Evolutionary conservation across 2,113 vertebrate genomes (phyloP), one percentile per base, ranked within the genome.

Genomic region (Epinephelus fuscoguttatus): DNA sequence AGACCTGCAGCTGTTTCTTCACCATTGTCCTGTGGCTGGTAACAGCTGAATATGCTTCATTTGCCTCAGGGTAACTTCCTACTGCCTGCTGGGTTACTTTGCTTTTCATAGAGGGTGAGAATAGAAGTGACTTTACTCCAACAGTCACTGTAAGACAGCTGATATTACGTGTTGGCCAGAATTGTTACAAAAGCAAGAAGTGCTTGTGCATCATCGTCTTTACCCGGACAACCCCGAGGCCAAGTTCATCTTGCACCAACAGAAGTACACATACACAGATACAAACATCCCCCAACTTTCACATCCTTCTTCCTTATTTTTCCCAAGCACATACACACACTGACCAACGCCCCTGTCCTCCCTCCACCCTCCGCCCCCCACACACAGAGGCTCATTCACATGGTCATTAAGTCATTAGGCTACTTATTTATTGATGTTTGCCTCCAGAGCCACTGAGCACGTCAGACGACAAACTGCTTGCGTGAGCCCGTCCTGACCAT

Each of bases 341-440:
- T 73, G 66, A 85, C 83, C 75, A 82, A 64, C 55, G 64, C 73
- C 75, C 79, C 33, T 75, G 62, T 40, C 55, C 71, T 50, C 82
- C 74, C 78, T 7, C 33, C 56, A 78, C 27, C 66, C 80, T 27
- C 69, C 59, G 5, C 72, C 63, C 79, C 69, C 37, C 67, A 75
- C 70, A 88, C 89, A 92, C 80, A 91, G 73, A 88, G 61, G 27
- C 89, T 84, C 87, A 86, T 92, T 91, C 91, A 92, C 85, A 86
- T 78, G 84, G 84, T 90, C 91, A 88, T 94, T 91, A 93, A 93
- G 89, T 92, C 87, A 92, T 94, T 93, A 92, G 86, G 82, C 83
- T 61, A 84, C 88, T 85, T 92, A 93, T 94, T 94, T 93, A 92
- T 94, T 93, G 92, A 89, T 89, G 89, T 89, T 53, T 90, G 85